Percentiles rank a stretch among this genome's conserved stretches.
Evolutionary conservation across 1,140 invertebrate genomes (phyloP).

Genomic region (Ctenoplectra terminalis): DNA sequence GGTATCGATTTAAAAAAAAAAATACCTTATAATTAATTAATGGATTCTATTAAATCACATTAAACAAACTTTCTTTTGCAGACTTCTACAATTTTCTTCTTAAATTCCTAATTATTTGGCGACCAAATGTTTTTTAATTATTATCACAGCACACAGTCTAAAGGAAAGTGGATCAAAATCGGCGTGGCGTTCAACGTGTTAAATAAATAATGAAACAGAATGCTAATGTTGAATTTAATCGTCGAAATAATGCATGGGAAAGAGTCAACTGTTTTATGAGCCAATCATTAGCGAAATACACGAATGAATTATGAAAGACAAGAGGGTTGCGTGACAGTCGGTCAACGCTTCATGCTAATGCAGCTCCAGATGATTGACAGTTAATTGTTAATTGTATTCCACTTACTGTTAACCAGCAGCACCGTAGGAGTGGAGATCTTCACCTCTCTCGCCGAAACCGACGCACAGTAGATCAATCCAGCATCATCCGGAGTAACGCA

Average conservation of each 20-base stretch:
- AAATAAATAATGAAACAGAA: background rate
- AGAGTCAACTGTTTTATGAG: background rate
- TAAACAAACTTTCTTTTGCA: no score
- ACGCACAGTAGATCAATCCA: slow-evolving; percentile 89
- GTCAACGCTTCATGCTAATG: slow-evolving; percentile 30
- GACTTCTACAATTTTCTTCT: no score
- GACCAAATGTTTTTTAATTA: no score
- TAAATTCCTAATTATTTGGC: no score
- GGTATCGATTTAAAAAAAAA: no score
- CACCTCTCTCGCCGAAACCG: slow-evolving; percentile 85
- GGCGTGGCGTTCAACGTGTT: no score
- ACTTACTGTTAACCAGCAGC: slow-evolving; percentile 78
- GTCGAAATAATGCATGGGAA: background rate
- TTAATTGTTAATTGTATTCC: slow-evolving; percentile 39
- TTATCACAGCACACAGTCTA: no score
- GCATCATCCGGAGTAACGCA: slow-evolving; percentile 84
- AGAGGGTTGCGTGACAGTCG: slow-evolving; percentile 9
- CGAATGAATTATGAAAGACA: slow-evolving; percentile 4
- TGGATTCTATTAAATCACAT: no score
- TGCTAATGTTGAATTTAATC: background rate
- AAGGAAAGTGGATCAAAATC: no score
- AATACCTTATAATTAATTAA: no score
- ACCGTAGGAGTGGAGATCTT: slow-evolving; percentile 79
- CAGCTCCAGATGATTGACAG: slow-evolving; percentile 10
- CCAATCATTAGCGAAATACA: background rate